Conservation (phyloP, 2,888 invertebrate genomes). For the Podabrus alpinus region DNA sequence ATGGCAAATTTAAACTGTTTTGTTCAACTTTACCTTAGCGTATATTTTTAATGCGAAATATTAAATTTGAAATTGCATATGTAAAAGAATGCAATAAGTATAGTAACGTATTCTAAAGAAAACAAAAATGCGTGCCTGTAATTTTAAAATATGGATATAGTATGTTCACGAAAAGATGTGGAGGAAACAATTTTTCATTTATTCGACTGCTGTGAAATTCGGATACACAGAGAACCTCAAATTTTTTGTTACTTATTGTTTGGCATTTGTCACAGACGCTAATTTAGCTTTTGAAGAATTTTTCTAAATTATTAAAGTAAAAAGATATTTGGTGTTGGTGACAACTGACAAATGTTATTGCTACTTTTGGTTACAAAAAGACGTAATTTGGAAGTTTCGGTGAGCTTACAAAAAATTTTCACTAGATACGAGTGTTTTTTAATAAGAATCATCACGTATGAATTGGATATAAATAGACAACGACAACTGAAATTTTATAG, state of each 20-base stretch:
- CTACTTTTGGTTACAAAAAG: neutral
- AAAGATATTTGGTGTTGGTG: neutral
- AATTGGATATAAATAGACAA: neutral
- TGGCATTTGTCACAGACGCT: neutral
- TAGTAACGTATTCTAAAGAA: neutral
- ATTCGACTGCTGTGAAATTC: neutral
- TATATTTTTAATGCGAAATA: constrained; percentile 1
- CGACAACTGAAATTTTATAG: neutral
- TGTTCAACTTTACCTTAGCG: neutral
- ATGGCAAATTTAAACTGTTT: neutral
- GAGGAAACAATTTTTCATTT: neutral
- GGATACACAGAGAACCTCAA: neutral
- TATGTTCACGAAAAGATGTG: neutral
- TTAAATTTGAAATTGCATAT: neutral
- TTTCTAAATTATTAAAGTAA: neutral
- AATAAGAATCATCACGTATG: neutral
- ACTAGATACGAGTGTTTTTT: neutral
- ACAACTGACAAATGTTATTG: neutral
- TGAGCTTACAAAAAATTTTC: neutral
- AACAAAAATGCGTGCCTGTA: neutral
- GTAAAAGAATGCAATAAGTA: neutral
- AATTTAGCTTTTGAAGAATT: neutral
- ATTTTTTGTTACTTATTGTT: neutral
- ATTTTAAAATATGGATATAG: neutral
- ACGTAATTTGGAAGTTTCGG: neutral